Percentiles rank a stretch among this genome's conserved stretches.
These are phyloP conservation scores for Alfaro cultratus DNA, from an alignment of 2,797 vertebrate species.

Conservation along the genomic window DNA sequence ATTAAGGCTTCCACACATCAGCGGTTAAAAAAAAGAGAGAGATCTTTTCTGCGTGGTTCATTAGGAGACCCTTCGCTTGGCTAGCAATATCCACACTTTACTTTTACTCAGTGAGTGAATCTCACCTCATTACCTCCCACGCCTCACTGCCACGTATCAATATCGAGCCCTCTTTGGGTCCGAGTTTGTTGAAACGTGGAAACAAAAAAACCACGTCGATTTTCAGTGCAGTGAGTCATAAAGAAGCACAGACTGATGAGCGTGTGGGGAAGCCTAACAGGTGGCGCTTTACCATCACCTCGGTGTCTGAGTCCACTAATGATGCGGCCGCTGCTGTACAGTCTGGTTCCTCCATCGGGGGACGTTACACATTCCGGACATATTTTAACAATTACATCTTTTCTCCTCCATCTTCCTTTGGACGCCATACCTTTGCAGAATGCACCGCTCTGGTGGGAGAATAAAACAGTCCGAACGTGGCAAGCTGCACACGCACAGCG, in stretches of 20 bases:
- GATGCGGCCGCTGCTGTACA: slow-evolving; percentile 52
- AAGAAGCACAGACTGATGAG: slow-evolving; percentile 22
- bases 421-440: slow-evolving; percentile 3
- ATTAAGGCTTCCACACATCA: slow-evolving; percentile 8
- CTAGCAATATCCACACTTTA: slow-evolving; percentile 27
- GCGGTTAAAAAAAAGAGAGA: not conserved
- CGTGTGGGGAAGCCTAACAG: slow-evolving; percentile 30
- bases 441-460: slow-evolving; percentile 18
- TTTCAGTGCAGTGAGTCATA: slow-evolving; percentile 28
- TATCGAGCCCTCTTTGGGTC: not conserved
- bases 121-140: slow-evolving; percentile 56
- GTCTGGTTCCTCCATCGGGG: slow-evolving; percentile 14
- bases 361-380: slow-evolving; percentile 25
- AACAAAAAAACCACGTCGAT: not conserved
- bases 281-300: slow-evolving; percentile 40
- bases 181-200: not conserved
- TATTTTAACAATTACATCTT: slow-evolving; percentile 40
- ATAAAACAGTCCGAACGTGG: slow-evolving; percentile 37
- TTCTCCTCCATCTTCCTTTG: slow-evolving; percentile 10
- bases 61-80: slow-evolving; percentile 32
- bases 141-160: slow-evolving; percentile 11
- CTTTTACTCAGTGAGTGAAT: slow-evolving; percentile 21
- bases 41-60: slow-evolving; percentile 43
- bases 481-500: not conserved
- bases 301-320: slow-evolving; percentile 57